Conservation (phyloP, 2,797 vertebrate genomes). For the Decapterus maruadsi region DNA sequence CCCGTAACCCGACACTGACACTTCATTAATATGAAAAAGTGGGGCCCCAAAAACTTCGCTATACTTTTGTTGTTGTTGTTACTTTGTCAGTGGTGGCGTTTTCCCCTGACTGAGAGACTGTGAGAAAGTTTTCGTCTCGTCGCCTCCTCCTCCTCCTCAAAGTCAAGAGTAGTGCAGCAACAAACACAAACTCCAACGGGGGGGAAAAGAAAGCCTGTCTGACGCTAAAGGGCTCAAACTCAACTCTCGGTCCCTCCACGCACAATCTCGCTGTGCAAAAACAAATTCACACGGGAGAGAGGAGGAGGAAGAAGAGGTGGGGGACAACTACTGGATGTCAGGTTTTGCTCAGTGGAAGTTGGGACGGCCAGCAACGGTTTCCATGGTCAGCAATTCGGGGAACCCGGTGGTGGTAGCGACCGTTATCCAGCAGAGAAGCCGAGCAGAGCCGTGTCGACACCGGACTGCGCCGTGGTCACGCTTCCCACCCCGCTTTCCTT, state of each 20-base stretch:
- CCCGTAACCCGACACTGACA: background rate
- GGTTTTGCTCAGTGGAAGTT: conserved; percentile 19
- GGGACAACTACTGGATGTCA: background rate
- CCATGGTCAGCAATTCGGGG: conserved; percentile 13
- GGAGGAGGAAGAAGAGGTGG: too few species aligned
- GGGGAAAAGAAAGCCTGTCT: conserved; percentile 4
- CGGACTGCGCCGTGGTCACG: conserved; percentile 68
- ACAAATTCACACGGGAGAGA: background rate
- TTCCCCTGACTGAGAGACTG: conserved; percentile 5
- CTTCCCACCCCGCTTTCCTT: conserved; percentile 17
- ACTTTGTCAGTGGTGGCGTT: accelerated
- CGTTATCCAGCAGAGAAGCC: conserved; percentile 60
- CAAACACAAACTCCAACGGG: conserved; percentile 47
- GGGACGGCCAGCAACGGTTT: background rate
- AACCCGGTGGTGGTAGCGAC: background rate
- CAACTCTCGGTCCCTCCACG: conserved; percentile 19
- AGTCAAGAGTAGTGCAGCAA: conserved; percentile 50
- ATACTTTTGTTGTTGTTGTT: background rate
- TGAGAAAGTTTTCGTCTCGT: conserved; percentile 74
- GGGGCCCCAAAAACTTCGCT: accelerated
- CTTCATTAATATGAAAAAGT: background rate
- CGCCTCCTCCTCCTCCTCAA: conserved; percentile 28
- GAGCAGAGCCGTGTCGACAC: conserved; percentile 49
- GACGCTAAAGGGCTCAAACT: conserved; percentile 21
- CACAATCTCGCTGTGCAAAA: background rate